phyloP scores from a whole-genome alignment of 1,140 invertebrate genomes.

The Lepidurus couesii region DNA sequence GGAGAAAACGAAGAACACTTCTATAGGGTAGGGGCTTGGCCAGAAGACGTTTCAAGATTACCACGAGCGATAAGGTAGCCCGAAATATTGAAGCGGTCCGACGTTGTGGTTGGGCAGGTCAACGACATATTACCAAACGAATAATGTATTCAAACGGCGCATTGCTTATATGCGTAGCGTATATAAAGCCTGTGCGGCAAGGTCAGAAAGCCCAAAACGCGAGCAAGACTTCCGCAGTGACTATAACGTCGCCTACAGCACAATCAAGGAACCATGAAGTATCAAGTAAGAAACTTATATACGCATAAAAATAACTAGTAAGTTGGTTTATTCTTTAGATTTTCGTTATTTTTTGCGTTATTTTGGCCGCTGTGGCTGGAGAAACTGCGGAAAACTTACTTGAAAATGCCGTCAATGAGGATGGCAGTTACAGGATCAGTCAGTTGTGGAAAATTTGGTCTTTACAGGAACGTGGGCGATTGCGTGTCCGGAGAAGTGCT shows the following conservation, averaged over 20 bases:
- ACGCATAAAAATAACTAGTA: background rate
- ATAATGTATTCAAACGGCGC: background rate
- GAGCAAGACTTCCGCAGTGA: background rate
- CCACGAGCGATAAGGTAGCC: background rate
- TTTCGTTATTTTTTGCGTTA: background rate
- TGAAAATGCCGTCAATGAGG: background rate
- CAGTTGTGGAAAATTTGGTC: background rate
- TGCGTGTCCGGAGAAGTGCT: background rate
- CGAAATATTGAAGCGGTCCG: background rate
- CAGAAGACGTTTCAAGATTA: background rate
- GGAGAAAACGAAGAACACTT: background rate
- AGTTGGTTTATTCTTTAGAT: background rate
- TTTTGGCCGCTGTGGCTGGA: background rate
- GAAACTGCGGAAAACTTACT: background rate
- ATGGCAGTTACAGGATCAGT: background rate
- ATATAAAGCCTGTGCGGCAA: constrained; percentile 5
- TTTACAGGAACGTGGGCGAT: background rate
- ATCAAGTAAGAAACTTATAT: background rate
- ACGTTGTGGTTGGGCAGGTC: background rate
- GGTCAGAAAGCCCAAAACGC: background rate
- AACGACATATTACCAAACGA: background rate
- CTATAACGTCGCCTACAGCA: background rate
- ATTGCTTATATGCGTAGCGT: background rate
- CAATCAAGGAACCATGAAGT: background rate
- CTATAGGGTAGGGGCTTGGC: background rate